Conservation (phyloP, 2,888 invertebrate species). For the Spisula subtruncata region DNA sequence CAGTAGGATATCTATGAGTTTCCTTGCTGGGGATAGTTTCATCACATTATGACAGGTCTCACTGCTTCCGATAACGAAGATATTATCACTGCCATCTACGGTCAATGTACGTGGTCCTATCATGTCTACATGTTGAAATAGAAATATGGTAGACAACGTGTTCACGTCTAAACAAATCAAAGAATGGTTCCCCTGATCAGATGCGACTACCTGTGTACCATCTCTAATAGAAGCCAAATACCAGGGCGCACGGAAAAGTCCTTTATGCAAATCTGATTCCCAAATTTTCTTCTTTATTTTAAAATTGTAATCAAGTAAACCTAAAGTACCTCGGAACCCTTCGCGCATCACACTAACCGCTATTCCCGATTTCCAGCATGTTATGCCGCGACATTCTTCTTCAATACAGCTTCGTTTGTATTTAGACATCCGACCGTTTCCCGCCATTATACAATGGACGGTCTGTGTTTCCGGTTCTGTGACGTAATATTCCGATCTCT, state of each 20-base stretch:
- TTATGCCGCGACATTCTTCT: slow-evolving; percentile 66
- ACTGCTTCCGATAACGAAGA: slow-evolving; percentile 67
- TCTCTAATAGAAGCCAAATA: slow-evolving; percentile 53
- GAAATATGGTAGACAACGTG: slow-evolving; percentile 47
- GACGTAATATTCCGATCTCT: slow-evolving; percentile 59
- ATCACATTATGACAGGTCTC: slow-evolving; percentile 64
- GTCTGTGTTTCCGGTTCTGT: slow-evolving; percentile 65
- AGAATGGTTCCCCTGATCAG: slow-evolving; percentile 68
- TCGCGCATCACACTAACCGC: slow-evolving; percentile 58
- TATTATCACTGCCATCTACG: slow-evolving; percentile 48
- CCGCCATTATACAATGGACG: slow-evolving; percentile 54
- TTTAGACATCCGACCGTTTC: slow-evolving; percentile 51
- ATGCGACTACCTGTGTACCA: slow-evolving; percentile 54
- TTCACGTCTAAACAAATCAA: slow-evolving; percentile 58
- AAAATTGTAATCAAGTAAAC: slow-evolving; percentile 61
- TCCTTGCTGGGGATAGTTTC: slow-evolving; percentile 51
- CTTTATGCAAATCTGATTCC: slow-evolving; percentile 50
- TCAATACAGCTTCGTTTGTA: slow-evolving; percentile 47
- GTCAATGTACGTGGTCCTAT: slow-evolving; percentile 57
- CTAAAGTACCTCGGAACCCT: slow-evolving; percentile 62
- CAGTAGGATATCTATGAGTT: slow-evolving; percentile 37
- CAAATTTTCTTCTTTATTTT: slow-evolving; percentile 61
- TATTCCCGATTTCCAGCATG: slow-evolving; percentile 64
- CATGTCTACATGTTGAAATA: slow-evolving; percentile 44
- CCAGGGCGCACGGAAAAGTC: slow-evolving; percentile 63